phyloP scores from a whole-genome alignment of 2,113 vertebrate species.

The Clarias batrachus region DNA sequence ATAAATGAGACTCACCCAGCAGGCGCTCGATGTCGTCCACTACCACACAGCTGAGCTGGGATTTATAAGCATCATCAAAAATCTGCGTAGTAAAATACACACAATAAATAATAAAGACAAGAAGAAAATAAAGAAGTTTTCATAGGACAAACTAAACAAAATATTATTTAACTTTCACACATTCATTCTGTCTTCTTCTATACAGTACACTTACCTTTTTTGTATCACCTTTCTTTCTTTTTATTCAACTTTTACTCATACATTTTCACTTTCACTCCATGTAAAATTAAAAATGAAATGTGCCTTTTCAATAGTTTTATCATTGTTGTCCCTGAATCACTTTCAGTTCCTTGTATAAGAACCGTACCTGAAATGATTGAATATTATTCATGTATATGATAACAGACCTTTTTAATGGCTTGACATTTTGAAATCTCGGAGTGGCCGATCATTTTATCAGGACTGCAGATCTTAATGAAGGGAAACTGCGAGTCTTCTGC shows the following conservation, averaged over 20 bases:
- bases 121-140: no score
- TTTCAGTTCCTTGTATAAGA: neutral
- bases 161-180: neutral
- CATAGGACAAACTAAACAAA: neutral
- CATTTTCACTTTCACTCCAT: neutral
- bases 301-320: neutral
- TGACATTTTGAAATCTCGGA: conserved; percentile 91
- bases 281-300: neutral
- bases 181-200: neutral
- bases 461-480: conserved; percentile 92
- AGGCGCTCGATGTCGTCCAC: conserved; percentile 89
- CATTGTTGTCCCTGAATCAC: neutral
- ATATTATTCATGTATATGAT: neutral
- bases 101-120: neutral
- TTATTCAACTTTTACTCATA: neutral
- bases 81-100: conserved; percentile 66
- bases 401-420: conserved; percentile 86
- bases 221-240: neutral
- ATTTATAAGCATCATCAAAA: conserved; percentile 91
- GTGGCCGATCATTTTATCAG: conserved; percentile 90
- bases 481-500: conserved; percentile 87
- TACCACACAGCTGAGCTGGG: conserved; percentile 88
- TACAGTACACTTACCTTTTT: neutral
- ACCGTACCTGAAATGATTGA: neutral
- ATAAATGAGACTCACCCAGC: conserved; percentile 73